These are phyloP conservation scores for Anguilla pacifica DNA, from an alignment of 2,797 vertebrate species.

Conservation along the genomic window DNA sequence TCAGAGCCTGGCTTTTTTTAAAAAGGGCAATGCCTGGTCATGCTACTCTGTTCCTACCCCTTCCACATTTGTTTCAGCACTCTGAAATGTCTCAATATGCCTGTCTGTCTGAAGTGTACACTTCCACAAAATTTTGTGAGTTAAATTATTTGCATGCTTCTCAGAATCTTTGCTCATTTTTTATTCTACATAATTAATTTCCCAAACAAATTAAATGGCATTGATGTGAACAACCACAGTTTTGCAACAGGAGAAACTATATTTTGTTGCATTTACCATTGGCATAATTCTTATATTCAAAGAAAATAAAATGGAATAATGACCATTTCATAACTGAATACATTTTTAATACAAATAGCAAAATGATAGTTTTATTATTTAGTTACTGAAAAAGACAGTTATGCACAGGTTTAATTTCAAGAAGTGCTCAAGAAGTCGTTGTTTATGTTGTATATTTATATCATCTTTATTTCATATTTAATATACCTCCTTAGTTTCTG, in stretches of 20 bases:
- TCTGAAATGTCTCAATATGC: background rate
- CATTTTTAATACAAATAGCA: background rate
- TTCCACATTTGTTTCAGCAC: background rate
- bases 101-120: background rate
- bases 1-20: background rate
- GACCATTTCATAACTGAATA: background rate
- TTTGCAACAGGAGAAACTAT: background rate
- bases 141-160: background rate
- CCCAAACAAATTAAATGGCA: background rate
- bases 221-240: background rate
- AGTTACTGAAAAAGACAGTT: background rate
- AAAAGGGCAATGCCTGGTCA: background rate
- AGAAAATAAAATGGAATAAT: background rate
- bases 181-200: background rate
- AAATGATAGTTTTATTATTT: background rate
- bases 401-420: background rate
- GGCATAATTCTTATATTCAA: background rate
- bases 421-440: background rate
- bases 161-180: background rate
- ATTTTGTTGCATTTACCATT: background rate
- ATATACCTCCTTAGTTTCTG: background rate
- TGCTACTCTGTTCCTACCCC: background rate
- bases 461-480: background rate
- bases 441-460: background rate
- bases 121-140: background rate